Evolutionary conservation across 1,140 invertebrate genomes (phyloP).

Genomic region (Drosophila sechellia): DNA sequence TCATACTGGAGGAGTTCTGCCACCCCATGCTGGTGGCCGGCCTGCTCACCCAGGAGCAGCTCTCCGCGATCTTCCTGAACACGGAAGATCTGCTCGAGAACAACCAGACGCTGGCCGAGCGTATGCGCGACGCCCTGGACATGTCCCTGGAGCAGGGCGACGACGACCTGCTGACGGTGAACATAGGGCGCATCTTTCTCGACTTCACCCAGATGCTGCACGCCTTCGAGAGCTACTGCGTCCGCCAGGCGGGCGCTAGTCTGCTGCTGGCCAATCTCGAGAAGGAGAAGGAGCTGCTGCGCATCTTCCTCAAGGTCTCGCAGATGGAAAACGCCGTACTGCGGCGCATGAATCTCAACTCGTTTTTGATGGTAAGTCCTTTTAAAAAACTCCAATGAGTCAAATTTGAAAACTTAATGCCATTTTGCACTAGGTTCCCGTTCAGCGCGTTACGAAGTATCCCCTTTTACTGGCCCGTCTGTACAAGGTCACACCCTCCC

Average conservation of each 20-base stretch:
- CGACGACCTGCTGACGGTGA: slow-evolving; percentile 94
- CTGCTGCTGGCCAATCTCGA: slow-evolving; percentile 95
- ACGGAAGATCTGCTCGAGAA: slow-evolving; percentile 96
- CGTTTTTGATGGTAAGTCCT: slow-evolving; percentile 95
- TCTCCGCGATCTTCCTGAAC: slow-evolving; percentile 96
- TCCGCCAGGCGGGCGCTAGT: slow-evolving; percentile 95
- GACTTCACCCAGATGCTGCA: slow-evolving; percentile 96
- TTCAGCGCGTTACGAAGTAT: slow-evolving; percentile 96
- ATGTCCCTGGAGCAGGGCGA: slow-evolving; percentile 91
- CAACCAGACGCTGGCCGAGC: slow-evolving; percentile 93
- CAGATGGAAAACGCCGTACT: slow-evolving; percentile 98
- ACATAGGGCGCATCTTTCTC: slow-evolving; percentile 95
- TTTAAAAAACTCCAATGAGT: not conserved
- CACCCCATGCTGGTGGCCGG: slow-evolving; percentile 96
- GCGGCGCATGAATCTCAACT: slow-evolving; percentile 97
- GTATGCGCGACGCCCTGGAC: slow-evolving; percentile 94
- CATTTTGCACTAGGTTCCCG: slow-evolving; percentile 88
- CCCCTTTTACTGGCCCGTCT: slow-evolving; percentile 95
- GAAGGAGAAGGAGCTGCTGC: slow-evolving; percentile 96
- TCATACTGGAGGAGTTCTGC: slow-evolving; percentile 97
- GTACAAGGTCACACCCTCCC: slow-evolving; percentile 94
- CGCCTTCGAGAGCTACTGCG: slow-evolving; percentile 97
- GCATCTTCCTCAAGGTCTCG: slow-evolving; percentile 97
- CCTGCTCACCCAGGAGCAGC: slow-evolving; percentile 91
- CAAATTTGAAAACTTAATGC: not conserved